Evolutionary conservation across 2,888 invertebrate species (phyloP).

Genomic region (Lepidocyrtinus sp.): DNA sequence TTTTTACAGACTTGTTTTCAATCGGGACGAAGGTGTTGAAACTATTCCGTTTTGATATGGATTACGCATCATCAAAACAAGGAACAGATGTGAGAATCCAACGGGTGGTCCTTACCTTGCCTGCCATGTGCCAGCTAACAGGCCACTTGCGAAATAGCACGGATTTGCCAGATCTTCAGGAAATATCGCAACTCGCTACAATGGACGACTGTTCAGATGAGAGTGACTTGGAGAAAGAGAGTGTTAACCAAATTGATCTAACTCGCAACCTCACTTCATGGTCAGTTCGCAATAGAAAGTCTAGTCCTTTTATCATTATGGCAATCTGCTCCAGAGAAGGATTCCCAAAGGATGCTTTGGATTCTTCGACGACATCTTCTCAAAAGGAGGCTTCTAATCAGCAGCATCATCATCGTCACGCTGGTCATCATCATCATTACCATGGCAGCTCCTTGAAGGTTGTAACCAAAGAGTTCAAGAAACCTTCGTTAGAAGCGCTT

Average conservation of each 20-base stretch:
- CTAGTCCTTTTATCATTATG: constrained; percentile 63
- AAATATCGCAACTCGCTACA: constrained; percentile 41
- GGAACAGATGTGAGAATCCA: constrained; percentile 51
- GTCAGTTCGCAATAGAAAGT: constrained; percentile 48
- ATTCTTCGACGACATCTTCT: not conserved
- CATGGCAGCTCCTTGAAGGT: constrained; percentile 58
- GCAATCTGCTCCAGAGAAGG: constrained; percentile 57
- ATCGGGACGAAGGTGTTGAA: constrained; percentile 58
- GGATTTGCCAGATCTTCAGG: constrained; percentile 46
- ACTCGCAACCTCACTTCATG: constrained; percentile 56
- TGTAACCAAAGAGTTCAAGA: constrained; percentile 56
- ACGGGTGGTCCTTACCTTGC: constrained; percentile 56
- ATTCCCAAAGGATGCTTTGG: constrained; percentile 13
- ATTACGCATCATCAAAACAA: constrained; percentile 45
- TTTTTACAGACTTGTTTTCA: constrained; percentile 54
- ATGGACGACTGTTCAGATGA: constrained; percentile 22
- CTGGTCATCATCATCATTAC: constrained; percentile 11
- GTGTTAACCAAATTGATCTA: constrained; percentile 40
- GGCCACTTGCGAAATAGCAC: constrained; percentile 46
- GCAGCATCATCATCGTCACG: constrained; percentile 15
- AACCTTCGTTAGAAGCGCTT: constrained; percentile 32
- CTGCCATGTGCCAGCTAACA: constrained; percentile 52
- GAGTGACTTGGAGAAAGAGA: constrained; percentile 27
- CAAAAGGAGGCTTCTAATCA: constrained; percentile 10
- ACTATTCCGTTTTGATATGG: constrained; percentile 52